Percentiles rank a stretch among this genome's conserved stretches.
These are phyloP conservation scores for Sisor rabdophorus DNA, from an alignment of 2,113 vertebrate species.

Conservation along the genomic window DNA sequence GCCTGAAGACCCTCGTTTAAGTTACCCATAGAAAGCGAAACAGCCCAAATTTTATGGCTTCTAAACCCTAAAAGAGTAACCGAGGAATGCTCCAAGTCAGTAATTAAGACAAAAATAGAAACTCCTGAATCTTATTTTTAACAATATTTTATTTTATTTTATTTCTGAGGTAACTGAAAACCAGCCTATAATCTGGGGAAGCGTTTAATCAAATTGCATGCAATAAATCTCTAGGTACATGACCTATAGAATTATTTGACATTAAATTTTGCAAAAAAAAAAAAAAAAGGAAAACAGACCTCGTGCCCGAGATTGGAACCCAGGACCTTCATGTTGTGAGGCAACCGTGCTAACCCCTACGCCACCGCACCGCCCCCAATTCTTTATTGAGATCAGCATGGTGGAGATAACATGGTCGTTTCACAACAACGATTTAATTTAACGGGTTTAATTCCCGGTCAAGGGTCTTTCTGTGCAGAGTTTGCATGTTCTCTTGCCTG, in stretches of 20 bases:
- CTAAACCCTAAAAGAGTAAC: not conserved
- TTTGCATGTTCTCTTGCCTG: too few relatives aligned
- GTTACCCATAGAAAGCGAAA: not conserved
- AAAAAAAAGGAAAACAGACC: too few relatives aligned
- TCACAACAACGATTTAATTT: too few relatives aligned
- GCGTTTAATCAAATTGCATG: not conserved
- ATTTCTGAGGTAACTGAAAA: not conserved
- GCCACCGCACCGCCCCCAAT: too few relatives aligned
- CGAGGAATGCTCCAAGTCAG: not conserved
- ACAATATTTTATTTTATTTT: not conserved
- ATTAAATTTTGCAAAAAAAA: too few relatives aligned
- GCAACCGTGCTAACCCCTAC: too few relatives aligned
- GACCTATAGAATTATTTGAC: not conserved
- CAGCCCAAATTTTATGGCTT: not conserved
- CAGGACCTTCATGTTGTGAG: too few relatives aligned
- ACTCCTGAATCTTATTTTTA: not conserved
- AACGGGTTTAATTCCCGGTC: too few relatives aligned
- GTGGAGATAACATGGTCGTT: too few relatives aligned
- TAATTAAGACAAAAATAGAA: not conserved
- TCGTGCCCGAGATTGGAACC: too few relatives aligned
- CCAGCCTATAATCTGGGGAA: not conserved
- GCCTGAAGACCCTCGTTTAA: slow-evolving; percentile 6
- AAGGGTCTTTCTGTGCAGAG: too few relatives aligned
- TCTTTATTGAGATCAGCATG: too few relatives aligned
- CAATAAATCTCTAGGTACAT: not conserved